Percentiles rank a stretch among this genome's conserved stretches.
Evolutionary conservation across 2,113 vertebrate genomes (phyloP).

Genomic region (Thalassoma bifasciatum): DNA sequence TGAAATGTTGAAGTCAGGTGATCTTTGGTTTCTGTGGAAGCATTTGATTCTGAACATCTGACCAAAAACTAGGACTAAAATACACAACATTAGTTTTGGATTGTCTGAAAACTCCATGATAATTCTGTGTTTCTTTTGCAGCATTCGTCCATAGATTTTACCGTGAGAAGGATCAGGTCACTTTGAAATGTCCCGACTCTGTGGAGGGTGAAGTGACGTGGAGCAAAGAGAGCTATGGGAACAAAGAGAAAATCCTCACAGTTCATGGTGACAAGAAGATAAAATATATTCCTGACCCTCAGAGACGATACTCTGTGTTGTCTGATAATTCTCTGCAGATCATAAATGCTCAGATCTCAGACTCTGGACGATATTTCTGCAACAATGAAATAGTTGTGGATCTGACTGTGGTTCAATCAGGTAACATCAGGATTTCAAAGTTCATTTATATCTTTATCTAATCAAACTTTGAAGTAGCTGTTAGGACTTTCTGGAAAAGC

Average conservation of each 20-base stretch:
- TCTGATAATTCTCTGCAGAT: background rate
- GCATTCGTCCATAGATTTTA: background rate
- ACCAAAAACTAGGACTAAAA: too few species aligned
- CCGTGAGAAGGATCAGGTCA: fast-evolving
- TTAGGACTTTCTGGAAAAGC: too few species aligned
- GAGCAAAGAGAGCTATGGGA: slow-evolving; percentile 30
- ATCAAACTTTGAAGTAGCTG: too few species aligned
- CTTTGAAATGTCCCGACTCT: background rate
- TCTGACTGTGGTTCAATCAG: background rate
- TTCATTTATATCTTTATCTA: too few species aligned
- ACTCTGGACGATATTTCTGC: background rate
- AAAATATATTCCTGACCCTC: background rate
- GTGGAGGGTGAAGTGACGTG: background rate
- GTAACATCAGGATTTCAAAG: background rate
- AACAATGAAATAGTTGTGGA: background rate
- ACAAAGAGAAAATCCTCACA: background rate
- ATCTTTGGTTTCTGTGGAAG: too few species aligned
- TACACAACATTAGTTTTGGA: too few species aligned
- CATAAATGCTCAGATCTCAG: background rate
- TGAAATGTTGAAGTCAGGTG: too few species aligned
- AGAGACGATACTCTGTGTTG: background rate
- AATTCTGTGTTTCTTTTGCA: slow-evolving; percentile 13
- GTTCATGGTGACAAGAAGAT: background rate
- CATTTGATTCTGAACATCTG: too few species aligned
- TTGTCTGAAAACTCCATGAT: too few species aligned